phyloP scores from a whole-genome alignment of 2,888 invertebrate genomes.

The Leptodirus hochenwartii region DNA sequence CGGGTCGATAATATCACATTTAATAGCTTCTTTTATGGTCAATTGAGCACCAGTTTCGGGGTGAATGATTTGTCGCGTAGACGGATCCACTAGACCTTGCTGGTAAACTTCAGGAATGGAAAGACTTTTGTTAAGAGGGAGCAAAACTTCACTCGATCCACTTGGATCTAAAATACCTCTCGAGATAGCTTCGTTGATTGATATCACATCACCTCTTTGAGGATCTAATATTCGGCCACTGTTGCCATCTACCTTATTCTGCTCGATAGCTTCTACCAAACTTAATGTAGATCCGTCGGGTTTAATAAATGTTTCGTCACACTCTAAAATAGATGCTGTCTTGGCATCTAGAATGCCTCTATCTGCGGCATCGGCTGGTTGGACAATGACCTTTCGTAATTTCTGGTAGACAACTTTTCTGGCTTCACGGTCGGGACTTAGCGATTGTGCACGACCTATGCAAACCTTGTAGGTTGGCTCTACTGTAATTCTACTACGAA shows the following conservation, averaged over 20 bases:
- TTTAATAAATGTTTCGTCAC: slow-evolving; percentile 34
- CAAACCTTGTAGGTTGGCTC: slow-evolving; percentile 51
- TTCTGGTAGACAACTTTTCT: slow-evolving; percentile 58
- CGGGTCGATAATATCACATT: slow-evolving; percentile 76
- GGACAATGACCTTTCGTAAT: slow-evolving; percentile 55
- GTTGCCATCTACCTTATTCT: slow-evolving; percentile 50
- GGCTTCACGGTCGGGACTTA: slow-evolving; percentile 40
- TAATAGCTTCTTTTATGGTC: slow-evolving; percentile 65
- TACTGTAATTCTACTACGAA: slow-evolving; percentile 34
- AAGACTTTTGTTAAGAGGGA: slow-evolving; percentile 64
- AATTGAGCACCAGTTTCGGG: slow-evolving; percentile 70
- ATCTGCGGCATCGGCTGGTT: slow-evolving; percentile 58
- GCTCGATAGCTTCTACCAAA: slow-evolving; percentile 57
- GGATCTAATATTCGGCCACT: slow-evolving; percentile 70
- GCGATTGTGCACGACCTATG: slow-evolving; percentile 38
- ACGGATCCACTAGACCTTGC: slow-evolving; percentile 67
- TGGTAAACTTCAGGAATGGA: slow-evolving; percentile 68
- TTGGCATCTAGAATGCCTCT: slow-evolving; percentile 61
- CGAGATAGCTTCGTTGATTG: slow-evolving; percentile 67
- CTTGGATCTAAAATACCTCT: slow-evolving; percentile 65
- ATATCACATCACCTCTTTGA: slow-evolving; percentile 58
- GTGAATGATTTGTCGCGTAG: slow-evolving; percentile 59
- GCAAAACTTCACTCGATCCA: slow-evolving; percentile 53
- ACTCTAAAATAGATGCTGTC: slow-evolving; percentile 51
- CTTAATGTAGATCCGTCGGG: slow-evolving; percentile 42